Evolutionary conservation across 2,888 invertebrate species (phyloP), one percentile per base, ranked within the genome.

Genomic region (Drosophila setosimentum): DNA sequence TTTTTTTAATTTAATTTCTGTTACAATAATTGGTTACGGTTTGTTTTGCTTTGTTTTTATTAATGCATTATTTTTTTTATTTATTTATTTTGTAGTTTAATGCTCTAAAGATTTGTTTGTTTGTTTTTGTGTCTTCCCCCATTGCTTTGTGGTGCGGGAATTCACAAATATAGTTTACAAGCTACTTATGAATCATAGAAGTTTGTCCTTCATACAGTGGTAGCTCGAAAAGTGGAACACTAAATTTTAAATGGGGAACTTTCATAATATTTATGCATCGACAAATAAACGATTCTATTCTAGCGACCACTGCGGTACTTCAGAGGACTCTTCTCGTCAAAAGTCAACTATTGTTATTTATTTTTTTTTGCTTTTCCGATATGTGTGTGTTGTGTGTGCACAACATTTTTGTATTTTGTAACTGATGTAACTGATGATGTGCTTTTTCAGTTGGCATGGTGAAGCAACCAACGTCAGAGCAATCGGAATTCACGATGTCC

Each of bases 401-500:
- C 37, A 29, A 3, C 18, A 33, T 29, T 40, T 30, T 1, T 33
- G n/a, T 33, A 40, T 40, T n/a, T 40, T 45, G 2, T 29, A n/a
- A n/a, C 16, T 8, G 8, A 16, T 37, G 27, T 62, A 21, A 68
- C 68, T 68, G 8, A 62, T 69, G 40, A 24, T 45, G 24, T 10
- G 13, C 8, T 54, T 66, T 92, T 61, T 59, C 93, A 97, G 97
- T 98, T 94, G 98, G 98, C 93, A 98, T 98, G 97, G 98, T 98
- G 88, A 98, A 98, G 94, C 97, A 98, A 94, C 98, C 98, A 78
- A 97, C 97, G 91, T 96, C 97, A 59, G 98, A 98, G 94, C 96
- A 98, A 92, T 97, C 96, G 82, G 98, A 98, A 94, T 98, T 98
- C 94, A 97, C 98, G 92, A 99, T 99, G 96, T 99, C 99, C 91